These are phyloP conservation scores for Buceros bicornis DNA, from an alignment of 2,797 vertebrate species.

Conservation along the genomic window DNA sequence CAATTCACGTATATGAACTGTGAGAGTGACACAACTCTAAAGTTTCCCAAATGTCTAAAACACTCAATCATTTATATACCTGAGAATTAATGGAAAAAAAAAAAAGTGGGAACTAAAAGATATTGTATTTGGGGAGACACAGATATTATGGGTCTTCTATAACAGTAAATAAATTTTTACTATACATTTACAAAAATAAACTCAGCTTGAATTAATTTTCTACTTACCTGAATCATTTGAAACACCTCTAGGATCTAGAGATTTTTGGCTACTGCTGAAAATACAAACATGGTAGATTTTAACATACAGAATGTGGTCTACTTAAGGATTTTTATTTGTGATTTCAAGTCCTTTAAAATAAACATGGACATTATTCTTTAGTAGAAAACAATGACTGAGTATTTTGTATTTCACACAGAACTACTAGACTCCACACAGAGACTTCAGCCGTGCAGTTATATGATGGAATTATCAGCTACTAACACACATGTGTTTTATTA, in stretches of 20 bases:
- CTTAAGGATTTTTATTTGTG: neutral
- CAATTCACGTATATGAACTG: neutral
- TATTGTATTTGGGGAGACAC: neutral
- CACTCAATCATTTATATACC: neutral
- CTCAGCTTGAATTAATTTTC: neutral
- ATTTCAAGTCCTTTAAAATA: conserved; percentile 18
- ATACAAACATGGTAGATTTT: neutral
- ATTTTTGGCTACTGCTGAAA: neutral
- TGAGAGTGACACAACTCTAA: neutral
- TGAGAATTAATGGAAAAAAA: neutral
- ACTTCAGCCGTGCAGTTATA: neutral
- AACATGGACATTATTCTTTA: neutral
- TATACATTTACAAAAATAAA: neutral
- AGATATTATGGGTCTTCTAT: neutral
- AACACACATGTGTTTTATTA: neutral
- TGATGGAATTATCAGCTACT: neutral
- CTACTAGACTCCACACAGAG: neutral
- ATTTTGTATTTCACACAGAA: neutral
- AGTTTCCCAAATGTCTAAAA: neutral
- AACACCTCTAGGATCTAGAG: neutral
- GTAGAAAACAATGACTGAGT: neutral
- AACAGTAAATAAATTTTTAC: neutral
- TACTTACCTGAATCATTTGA: neutral
- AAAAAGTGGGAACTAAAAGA: neutral
- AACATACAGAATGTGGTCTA: neutral